Percentiles rank a stretch among this genome's conserved stretches.
These are phyloP conservation scores for Sandelia bainsii DNA, from an alignment of 2,797 vertebrate genomes.

Conservation along the genomic window DNA sequence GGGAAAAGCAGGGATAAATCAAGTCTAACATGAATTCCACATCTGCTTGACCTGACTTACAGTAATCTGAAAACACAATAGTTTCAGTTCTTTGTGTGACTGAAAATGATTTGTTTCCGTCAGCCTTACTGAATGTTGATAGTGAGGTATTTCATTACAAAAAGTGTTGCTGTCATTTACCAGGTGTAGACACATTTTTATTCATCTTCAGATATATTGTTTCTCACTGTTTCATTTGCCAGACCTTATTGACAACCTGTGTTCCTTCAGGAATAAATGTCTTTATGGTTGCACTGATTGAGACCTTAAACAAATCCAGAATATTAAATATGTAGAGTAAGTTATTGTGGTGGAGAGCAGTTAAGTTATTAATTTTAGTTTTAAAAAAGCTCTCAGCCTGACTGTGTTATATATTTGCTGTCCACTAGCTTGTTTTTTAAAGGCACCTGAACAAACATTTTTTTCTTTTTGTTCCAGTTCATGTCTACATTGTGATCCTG, in stretches of 20 bases:
- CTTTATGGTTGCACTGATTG: neutral
- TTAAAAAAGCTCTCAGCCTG: neutral
- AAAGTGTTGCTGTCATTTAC: neutral
- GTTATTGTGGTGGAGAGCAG: neutral
- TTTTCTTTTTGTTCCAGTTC: neutral
- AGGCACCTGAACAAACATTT: neutral
- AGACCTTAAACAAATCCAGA: neutral
- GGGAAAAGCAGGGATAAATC: neutral
- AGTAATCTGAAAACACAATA: no score
- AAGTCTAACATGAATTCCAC: neutral
- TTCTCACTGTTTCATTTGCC: neutral
- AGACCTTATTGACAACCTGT: neutral
- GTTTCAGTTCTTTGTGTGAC: neutral
- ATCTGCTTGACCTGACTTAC: neutral
- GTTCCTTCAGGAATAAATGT: constrained; percentile 1
- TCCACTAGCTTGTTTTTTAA: neutral
- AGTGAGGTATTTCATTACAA: neutral
- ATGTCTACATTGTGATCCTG: neutral
- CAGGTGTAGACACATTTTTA: no score
- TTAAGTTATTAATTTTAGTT: neutral
- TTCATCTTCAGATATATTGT: neutral
- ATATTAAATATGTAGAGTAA: neutral
- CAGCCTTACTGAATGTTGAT: neutral
- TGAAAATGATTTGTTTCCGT: neutral
- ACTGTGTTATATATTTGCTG: neutral